Percentiles rank a stretch among this genome's conserved stretches.
Conservation (phyloP, 2,888 invertebrate genomes). For the Aplocera efformata region DNA sequence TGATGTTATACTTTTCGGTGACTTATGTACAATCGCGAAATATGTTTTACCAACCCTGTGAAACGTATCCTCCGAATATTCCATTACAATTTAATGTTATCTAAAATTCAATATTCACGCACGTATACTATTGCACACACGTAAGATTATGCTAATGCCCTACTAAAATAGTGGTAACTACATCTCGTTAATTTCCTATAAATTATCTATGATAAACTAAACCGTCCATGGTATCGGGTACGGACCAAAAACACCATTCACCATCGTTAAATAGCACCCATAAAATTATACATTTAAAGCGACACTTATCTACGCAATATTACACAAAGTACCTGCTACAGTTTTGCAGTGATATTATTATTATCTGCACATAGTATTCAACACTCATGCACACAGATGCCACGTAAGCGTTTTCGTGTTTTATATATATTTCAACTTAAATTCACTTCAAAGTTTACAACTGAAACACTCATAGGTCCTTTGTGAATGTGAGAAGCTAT, state of each 20-base stretch:
- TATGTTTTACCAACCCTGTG: constrained; percentile 64
- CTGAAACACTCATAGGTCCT: constrained; percentile 12
- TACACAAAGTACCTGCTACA: constrained; percentile 18
- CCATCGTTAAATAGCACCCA: constrained; percentile 77
- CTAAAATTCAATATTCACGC: constrained; percentile 37
- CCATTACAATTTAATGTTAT: constrained; percentile 33
- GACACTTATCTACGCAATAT: constrained; percentile 48
- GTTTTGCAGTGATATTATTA: constrained; percentile 37
- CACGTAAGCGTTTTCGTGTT: neutral
- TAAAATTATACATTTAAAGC: constrained; percentile 73
- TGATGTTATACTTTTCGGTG: constrained; percentile 14
- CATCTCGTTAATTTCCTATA: constrained; percentile 51
- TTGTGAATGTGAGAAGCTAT: constrained; percentile 33
- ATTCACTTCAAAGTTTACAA: too few species aligned
- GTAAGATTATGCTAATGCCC: constrained; percentile 64
- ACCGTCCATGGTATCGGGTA: constrained; percentile 41
- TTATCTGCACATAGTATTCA: neutral
- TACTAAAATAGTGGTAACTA: constrained; percentile 66
- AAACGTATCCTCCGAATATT: constrained; percentile 42
- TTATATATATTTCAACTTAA: too few species aligned
- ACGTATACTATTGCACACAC: constrained; percentile 72
- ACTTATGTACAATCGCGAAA: constrained; percentile 48
- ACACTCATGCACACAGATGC: neutral
- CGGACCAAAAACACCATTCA: constrained; percentile 61
- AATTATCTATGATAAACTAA: constrained; percentile 40